A percentile compares a stretch with the other conserved stretches of the same genome.
phyloP scores from a whole-genome alignment of 2,113 vertebrate genomes.

The Forbesichthys agassizii region DNA sequence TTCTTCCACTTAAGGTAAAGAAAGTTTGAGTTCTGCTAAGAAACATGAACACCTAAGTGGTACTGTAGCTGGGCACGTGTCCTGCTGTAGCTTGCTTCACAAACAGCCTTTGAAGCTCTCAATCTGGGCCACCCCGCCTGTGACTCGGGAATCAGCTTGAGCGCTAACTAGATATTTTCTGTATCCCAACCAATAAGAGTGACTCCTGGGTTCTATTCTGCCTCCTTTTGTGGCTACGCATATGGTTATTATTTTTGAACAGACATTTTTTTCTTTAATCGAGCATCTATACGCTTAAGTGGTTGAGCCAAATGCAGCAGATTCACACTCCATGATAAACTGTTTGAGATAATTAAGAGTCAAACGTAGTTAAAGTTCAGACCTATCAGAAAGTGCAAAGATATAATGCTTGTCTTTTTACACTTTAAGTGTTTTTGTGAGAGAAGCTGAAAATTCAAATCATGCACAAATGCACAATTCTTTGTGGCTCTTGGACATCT shows the following conservation, averaged over 20 bases:
- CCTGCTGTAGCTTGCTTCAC: conserved; percentile 61
- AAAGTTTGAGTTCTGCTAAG: conserved; percentile 39
- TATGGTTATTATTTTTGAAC: conserved; percentile 66
- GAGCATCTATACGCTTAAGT: conserved; percentile 42
- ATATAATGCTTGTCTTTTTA: conserved; percentile 33
- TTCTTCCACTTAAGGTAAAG: background rate
- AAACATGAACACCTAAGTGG: conserved; percentile 48
- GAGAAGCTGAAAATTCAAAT: conserved; percentile 27
- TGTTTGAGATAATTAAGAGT: conserved; percentile 35
- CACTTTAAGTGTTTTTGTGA: conserved; percentile 34
- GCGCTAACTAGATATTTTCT: conserved; percentile 43
- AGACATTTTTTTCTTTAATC: conserved; percentile 61
- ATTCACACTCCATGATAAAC: conserved; percentile 55
- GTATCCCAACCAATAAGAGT: conserved; percentile 47
- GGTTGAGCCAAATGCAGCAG: conserved; percentile 35
- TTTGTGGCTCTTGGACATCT: conserved; percentile 10
- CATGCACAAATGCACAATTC: no score
- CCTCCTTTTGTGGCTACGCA: conserved; percentile 40
- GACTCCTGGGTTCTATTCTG: conserved; percentile 55
- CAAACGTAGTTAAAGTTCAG: conserved; percentile 27
- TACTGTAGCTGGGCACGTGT: conserved; percentile 48
- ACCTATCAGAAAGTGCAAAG: background rate
- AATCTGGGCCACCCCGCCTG: conserved; percentile 72
- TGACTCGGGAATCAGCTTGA: conserved; percentile 68
- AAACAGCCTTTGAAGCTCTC: conserved; percentile 72